These are phyloP conservation scores for Pteropus alecto DNA, from an alignment of 2,113 vertebrate species.

Conservation along the genomic window DNA sequence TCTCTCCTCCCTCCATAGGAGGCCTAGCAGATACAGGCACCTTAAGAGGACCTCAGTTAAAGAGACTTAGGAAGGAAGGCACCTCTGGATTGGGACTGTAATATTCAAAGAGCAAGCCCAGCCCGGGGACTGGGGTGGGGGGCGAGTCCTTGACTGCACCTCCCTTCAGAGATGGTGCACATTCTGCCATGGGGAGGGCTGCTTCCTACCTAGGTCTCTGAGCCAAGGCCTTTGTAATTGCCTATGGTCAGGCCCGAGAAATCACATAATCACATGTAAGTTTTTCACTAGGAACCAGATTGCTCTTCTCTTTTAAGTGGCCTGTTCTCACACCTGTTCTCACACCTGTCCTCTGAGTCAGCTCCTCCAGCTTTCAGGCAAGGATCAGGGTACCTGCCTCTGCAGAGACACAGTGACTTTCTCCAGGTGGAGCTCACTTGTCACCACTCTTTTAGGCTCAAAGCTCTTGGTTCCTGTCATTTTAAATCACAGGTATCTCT, in stretches of 20 bases:
- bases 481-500: background rate
- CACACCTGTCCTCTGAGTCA: background rate
- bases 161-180: background rate
- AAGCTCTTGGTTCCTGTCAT: background rate
- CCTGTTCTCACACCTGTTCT: background rate
- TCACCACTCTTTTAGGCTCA: background rate
- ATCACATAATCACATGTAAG: background rate
- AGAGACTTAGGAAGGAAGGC: background rate
- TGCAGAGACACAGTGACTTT: background rate
- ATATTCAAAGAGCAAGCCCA: accelerated
- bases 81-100: background rate
- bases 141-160: background rate
- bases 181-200: background rate
- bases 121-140: background rate
- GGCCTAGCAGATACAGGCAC: background rate
- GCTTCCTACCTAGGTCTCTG: background rate
- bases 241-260: background rate
- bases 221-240: background rate
- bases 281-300: background rate
- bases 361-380: background rate
- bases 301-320: background rate
- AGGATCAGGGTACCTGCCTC: background rate
- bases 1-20: background rate
- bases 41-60: background rate
- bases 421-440: background rate